These are phyloP conservation scores for Antheraea pernyi DNA, from an alignment of 1,140 invertebrate species.

Conservation along the genomic window DNA sequence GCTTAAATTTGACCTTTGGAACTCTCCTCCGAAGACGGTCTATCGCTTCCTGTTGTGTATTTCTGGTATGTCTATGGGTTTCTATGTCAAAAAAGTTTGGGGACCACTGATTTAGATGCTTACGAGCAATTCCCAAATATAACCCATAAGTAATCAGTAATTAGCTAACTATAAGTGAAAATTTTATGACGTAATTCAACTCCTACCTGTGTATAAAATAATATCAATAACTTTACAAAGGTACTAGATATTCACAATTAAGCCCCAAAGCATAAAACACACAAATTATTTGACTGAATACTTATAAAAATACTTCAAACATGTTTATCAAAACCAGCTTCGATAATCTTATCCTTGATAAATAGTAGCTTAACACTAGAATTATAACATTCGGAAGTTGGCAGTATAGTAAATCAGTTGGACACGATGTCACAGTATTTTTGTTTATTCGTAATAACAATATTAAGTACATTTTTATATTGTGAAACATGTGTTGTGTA, in stretches of 20 bases:
- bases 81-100: no score
- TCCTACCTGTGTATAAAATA: no score
- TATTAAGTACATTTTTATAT: not conserved
- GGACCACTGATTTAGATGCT: no score
- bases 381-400: conserved; percentile 14
- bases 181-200: no score
- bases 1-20: no score
- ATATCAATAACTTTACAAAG: no score
- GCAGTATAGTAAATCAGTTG: conserved; percentile 6
- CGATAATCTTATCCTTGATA: conserved; percentile 33
- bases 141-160: no score
- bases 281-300: not conserved
- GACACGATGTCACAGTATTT: conserved; percentile 1
- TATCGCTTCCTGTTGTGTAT: no score
- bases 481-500: conserved; percentile 16
- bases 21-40: no score
- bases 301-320: conserved; percentile 14
- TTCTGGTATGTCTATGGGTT: no score
- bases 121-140: no score
- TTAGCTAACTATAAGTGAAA: no score
- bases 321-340: conserved; percentile 23
- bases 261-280: not conserved
- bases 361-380: conserved; percentile 18
- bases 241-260: not conserved
- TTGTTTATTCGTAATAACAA: not conserved